phyloP scores from a whole-genome alignment of 23 tunicate species.

The Phallusia fumigata region DNA sequence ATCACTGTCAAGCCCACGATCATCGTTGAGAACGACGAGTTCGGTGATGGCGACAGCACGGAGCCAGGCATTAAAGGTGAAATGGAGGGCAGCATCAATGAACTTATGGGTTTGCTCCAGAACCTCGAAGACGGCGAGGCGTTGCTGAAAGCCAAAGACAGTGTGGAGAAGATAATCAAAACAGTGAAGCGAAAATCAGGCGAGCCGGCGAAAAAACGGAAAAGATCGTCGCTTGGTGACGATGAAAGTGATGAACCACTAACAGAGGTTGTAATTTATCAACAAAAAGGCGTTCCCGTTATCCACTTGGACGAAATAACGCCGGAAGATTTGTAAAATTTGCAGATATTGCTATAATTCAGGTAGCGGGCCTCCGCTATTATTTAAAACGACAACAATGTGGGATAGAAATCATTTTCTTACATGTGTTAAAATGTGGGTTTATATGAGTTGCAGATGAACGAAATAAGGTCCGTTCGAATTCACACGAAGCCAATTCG shows the following conservation, averaged over 20 bases:
- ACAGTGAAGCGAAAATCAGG: slow-evolving; percentile 29
- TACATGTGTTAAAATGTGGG: no score
- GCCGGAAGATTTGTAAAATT: no score
- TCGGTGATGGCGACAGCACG: not conserved
- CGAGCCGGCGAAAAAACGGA: slow-evolving; percentile 26
- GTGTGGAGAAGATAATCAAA: slow-evolving; percentile 37
- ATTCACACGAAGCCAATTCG: no score
- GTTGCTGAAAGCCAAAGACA: slow-evolving; percentile 36
- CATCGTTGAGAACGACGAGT: slow-evolving; percentile 54
- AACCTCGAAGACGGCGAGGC: slow-evolving; percentile 34
- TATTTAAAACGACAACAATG: no score
- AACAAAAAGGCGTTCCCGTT: not conserved
- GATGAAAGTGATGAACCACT: not conserved
- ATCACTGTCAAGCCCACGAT: slow-evolving; percentile 60
- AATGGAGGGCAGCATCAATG: slow-evolving; percentile 57
- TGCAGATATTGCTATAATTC: no score
- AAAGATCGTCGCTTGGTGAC: not conserved
- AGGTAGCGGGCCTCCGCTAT: no score
- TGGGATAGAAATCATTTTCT: no score
- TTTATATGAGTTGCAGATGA: no score
- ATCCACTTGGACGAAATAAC: not conserved
- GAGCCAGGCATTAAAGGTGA: slow-evolving; percentile 29
- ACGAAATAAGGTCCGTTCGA: no score
- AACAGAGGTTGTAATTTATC: not conserved
- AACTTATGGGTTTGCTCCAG: slow-evolving; percentile 45